Conservation (phyloP, 2,797 vertebrate species). For the Catostomus latipinnis region DNA sequence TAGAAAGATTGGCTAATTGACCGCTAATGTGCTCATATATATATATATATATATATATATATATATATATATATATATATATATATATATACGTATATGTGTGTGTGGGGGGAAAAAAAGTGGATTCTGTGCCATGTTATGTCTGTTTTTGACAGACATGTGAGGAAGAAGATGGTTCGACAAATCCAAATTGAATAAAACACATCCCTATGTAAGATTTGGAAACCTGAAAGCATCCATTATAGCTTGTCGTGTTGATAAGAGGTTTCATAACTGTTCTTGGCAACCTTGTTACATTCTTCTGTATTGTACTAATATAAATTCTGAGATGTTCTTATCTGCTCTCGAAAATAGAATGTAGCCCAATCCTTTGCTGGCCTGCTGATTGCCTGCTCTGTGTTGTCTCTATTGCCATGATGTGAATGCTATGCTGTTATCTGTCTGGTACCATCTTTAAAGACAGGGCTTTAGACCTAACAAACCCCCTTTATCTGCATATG, state of each 20-base stretch:
- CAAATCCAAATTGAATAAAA: background rate
- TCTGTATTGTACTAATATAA: constrained; percentile 13
- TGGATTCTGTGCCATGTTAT: background rate
- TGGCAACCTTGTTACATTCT: constrained; percentile 33
- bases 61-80: too few relatives aligned
- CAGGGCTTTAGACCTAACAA: constrained; percentile 73
- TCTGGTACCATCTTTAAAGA: constrained; percentile 59
- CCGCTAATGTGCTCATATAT: background rate
- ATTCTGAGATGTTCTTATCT: constrained; percentile 37
- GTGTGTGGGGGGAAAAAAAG: background rate
- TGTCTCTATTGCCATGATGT: constrained; percentile 58
- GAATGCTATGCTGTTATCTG: constrained; percentile 66
- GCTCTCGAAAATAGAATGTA: constrained; percentile 45
- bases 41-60: too few relatives aligned
- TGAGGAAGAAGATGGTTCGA: background rate
- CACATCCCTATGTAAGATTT: background rate
- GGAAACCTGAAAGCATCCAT: constrained; percentile 8
- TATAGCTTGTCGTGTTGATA: constrained; percentile 24
- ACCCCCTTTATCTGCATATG: constrained; percentile 80
- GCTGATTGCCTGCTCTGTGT: constrained; percentile 53
- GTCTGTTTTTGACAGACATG: background rate
- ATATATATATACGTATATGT: too few relatives aligned
- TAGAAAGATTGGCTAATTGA: background rate
- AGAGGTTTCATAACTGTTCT: constrained; percentile 27
- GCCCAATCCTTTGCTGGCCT: constrained; percentile 47